Evolutionary conservation across 2,797 vertebrate species (phyloP).

Genomic region (Malacoraja senta): DNA sequence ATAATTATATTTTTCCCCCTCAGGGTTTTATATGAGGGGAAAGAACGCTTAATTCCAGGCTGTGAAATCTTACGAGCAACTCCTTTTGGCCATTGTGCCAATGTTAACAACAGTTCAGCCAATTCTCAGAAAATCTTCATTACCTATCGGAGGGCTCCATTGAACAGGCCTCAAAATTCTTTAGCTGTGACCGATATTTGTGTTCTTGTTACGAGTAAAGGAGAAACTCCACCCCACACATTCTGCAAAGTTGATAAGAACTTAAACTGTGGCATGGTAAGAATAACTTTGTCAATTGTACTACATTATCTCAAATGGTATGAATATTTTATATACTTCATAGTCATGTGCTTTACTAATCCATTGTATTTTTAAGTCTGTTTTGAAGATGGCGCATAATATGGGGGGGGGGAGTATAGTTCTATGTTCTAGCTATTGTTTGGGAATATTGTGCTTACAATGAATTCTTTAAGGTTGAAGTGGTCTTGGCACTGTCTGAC

Average conservation of each 20-base stretch:
- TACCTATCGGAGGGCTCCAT: slow-evolving; percentile 74
- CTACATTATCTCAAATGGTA: background rate
- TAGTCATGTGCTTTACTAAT: background rate
- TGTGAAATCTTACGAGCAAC: slow-evolving; percentile 93
- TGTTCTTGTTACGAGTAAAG: slow-evolving; percentile 89
- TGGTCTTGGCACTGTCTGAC: background rate
- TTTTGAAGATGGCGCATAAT: background rate
- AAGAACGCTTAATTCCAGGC: slow-evolving; percentile 84
- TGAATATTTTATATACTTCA: background rate
- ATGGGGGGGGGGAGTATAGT: background rate
- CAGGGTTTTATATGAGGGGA: slow-evolving; percentile 91
- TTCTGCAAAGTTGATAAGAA: slow-evolving; percentile 97
- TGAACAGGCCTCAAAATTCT: slow-evolving; percentile 79
- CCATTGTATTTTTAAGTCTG: background rate
- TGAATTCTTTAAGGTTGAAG: background rate
- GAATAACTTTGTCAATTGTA: slow-evolving; percentile 42
- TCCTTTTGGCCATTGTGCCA: slow-evolving; percentile 90
- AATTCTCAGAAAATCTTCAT: slow-evolving; percentile 91
- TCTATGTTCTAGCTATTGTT: background rate
- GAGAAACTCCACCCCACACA: slow-evolving; percentile 89
- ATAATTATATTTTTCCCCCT: slow-evolving; percentile 36
- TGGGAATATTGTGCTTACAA: background rate
- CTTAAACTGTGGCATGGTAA: slow-evolving; percentile 94
- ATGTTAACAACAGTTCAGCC: slow-evolving; percentile 96
- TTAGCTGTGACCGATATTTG: slow-evolving; percentile 93